Evolutionary conservation across 2,888 invertebrate species (phyloP).

Genomic region (Platycnemis pennipes): DNA sequence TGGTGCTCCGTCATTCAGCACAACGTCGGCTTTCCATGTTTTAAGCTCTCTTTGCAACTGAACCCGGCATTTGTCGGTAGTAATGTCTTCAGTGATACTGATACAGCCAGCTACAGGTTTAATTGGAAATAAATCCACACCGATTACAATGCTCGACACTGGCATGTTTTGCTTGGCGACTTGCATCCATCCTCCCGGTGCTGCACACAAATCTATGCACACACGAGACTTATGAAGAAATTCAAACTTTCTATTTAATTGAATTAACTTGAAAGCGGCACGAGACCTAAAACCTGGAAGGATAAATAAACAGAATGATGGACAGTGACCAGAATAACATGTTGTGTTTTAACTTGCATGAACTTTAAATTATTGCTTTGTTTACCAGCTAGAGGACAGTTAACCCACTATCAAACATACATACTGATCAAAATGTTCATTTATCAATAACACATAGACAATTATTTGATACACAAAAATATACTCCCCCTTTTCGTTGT

Average conservation of each 20-base stretch:
- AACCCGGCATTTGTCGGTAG: slow-evolving; percentile 94
- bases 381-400: too few species aligned
- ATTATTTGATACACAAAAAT: not conserved
- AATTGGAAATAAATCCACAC: slow-evolving; percentile 98
- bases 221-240: slow-evolving; percentile 98
- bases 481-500: not conserved
- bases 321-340: not conserved
- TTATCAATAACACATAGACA: not conserved
- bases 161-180: slow-evolving; percentile 99
- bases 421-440: not conserved
- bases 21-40: slow-evolving; percentile 98
- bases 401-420: too few species aligned
- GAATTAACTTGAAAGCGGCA: slow-evolving; percentile 99
- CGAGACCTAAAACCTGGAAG: slow-evolving; percentile 94
- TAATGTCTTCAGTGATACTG: slow-evolving; percentile 95
- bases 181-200: slow-evolving; percentile 99
- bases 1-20: slow-evolving; percentile 98
- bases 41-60: slow-evolving; percentile 92
- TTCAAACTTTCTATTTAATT: slow-evolving; percentile 97
- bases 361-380: too few species aligned
- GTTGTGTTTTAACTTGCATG: too few species aligned
- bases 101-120: slow-evolving; percentile 94
- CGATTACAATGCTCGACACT: slow-evolving; percentile 95
- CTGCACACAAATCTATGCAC: slow-evolving; percentile 98
- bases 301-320: slow-evolving; percentile 33